phyloP scores from a whole-genome alignment of 2,797 vertebrate species.

The Denticeps clupeoides region DNA sequence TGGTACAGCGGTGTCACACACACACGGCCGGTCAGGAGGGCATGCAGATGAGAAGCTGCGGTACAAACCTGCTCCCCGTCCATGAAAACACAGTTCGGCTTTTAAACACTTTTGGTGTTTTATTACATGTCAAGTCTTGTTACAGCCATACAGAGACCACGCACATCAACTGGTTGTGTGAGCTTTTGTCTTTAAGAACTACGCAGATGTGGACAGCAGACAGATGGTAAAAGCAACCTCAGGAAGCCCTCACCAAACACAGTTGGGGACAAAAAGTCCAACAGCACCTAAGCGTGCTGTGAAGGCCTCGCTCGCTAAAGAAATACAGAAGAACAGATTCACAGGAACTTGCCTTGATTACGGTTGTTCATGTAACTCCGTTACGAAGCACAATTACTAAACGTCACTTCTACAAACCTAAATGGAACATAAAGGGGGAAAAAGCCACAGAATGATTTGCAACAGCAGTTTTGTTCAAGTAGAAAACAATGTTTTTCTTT shows the following conservation, averaged over 20 bases:
- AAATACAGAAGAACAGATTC: constrained; percentile 50
- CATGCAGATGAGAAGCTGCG: constrained; percentile 8
- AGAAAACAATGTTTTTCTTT: constrained; percentile 29
- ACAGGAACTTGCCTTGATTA: constrained; percentile 82
- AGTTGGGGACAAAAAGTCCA: constrained; percentile 96
- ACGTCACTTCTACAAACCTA: constrained; percentile 98
- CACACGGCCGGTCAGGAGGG: constrained; percentile 9
- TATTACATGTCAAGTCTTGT: constrained; percentile 71
- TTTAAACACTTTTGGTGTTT: constrained; percentile 81
- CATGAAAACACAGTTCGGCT: constrained; percentile 77
- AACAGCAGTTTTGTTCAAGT: constrained; percentile 37
- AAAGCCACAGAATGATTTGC: constrained; percentile 84
- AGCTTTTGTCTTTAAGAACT: constrained; percentile 36
- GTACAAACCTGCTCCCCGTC: constrained; percentile 80
- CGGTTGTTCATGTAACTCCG: constrained; percentile 78
- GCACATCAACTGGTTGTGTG: constrained; percentile 57
- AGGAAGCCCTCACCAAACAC: constrained; percentile 93
- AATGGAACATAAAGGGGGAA: constrained; percentile 72
- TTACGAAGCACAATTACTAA: constrained; percentile 88
- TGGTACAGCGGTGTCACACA: no score
- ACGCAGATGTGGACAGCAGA: constrained; percentile 9
- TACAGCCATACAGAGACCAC: constrained; percentile 76
- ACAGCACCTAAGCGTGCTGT: constrained; percentile 90
- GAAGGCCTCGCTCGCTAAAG: constrained; percentile 70
- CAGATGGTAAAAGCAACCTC: constrained; percentile 28